Evolutionary conservation across 1,140 invertebrate genomes (phyloP), one percentile per base, ranked within the genome.

Genomic region (Hirudo medicinalis): DNA sequence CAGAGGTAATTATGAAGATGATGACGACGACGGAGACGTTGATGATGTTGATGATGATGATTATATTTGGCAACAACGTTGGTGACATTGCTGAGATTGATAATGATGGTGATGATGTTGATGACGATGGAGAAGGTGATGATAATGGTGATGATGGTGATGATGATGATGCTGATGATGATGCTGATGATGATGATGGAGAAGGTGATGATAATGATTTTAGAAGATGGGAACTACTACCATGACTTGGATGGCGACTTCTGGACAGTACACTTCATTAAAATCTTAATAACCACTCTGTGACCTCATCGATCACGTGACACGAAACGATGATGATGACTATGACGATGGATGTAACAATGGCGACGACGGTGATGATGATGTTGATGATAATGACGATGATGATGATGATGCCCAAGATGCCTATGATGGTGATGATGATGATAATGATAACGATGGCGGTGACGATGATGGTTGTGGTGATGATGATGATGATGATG

Each of bases 401-500:
- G 11, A 66, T 15, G 60, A 19, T 36, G 60, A 66, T 15, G 60
- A 66, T 49, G 11, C 0, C 15, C n/a, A n/a, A n/a, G 67, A 68
- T 68, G 67, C 2, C 29, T 2, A 68, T 68, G 67, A 68, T 11
- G 67, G 11, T 68, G 67, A 68, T 11, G 67, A 68, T 68, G 67
- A 68, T 11, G 67, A 68, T 68, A 11, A 68, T 13, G 15, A 49
- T 17, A 9, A 49, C 15, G 43, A 17, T 49, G 43, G 11, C 15
- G 43, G 11, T 15, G 43, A 68, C 15, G 67, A 27, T 69, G 67
- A 69, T n/a, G 67, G 54, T 17, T 4, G 54, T n/a, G 67, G 54
- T 32, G 67, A 69, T n/a, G 67, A 69, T 69, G 67, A 32, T 49
- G 67, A 69, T 69, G 25, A 32, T 49, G 67, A 69, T 69, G 67